phyloP scores from a whole-genome alignment of 2,888 invertebrate species.

The Ormyrus pomaceus region DNA sequence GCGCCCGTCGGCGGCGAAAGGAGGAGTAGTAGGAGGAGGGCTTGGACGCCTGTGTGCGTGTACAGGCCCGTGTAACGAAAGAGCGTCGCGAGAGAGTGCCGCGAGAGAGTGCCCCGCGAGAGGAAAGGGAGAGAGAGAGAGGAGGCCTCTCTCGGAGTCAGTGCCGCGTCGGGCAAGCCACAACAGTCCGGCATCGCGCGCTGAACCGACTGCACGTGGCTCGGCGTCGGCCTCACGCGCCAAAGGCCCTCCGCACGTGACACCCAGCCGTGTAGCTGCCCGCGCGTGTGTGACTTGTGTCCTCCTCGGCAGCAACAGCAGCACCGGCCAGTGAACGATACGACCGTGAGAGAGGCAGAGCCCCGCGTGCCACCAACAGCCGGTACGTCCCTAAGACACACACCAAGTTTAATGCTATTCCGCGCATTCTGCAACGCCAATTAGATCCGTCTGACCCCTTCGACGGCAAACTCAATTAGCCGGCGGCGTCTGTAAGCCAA shows the following conservation, averaged over 20 bases:
- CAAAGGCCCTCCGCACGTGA: conserved; percentile 1
- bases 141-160: not conserved
- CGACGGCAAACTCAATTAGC: conserved; percentile 14
- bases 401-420: no score
- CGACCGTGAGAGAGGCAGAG: no score
- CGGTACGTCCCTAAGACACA: no score
- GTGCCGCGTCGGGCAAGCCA: not conserved
- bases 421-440: no score
- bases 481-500: no score
- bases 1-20: not conserved
- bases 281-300: no score
- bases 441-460: not conserved
- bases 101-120: not conserved
- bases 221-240: not conserved
- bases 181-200: conserved; percentile 47
- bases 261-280: not conserved
- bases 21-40: not conserved
- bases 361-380: no score
- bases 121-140: conserved; percentile 12
- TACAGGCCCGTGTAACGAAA: conserved; percentile 6
- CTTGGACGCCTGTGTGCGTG: not conserved
- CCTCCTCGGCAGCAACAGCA: no score
- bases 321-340: no score
- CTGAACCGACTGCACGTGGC: conserved; percentile 29
- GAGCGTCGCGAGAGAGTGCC: not conserved